phyloP scores from a whole-genome alignment of 2,797 vertebrate species.

The Enoplosus armatus region DNA sequence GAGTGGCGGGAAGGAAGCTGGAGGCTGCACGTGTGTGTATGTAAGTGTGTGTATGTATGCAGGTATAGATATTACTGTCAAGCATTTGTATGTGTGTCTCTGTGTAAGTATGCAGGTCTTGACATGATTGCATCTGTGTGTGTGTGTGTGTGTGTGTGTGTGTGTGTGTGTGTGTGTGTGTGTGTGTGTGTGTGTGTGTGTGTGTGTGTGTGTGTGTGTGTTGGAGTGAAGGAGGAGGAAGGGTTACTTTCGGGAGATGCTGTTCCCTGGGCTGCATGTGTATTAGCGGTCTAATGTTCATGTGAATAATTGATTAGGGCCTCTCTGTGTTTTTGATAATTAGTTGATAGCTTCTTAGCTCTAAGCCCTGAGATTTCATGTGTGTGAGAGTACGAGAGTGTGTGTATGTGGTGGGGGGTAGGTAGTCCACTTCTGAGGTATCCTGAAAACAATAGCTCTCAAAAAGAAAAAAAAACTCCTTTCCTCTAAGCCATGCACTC shows the following conservation, averaged over 20 bases:
- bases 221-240: constrained; percentile 59
- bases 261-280: constrained; percentile 87
- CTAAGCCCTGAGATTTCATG: constrained; percentile 87
- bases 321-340: constrained; percentile 92
- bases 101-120: constrained; percentile 48
- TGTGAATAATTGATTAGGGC: constrained; percentile 97
- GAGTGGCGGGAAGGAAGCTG: constrained; percentile 38
- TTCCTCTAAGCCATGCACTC: constrained; percentile 67
- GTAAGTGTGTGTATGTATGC: constrained; percentile 13
- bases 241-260: constrained; percentile 88
- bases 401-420: constrained; percentile 32
- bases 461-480: constrained; percentile 41
- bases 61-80: constrained; percentile 40
- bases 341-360: constrained; percentile 92
- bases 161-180: constrained; percentile 39
- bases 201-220: constrained; percentile 39
- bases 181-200: constrained; percentile 19
- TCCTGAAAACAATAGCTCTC: constrained; percentile 70
- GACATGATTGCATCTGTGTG: constrained; percentile 29
- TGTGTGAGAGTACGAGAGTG: constrained; percentile 47
- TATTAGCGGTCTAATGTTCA: constrained; percentile 93
- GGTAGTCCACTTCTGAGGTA: constrained; percentile 60
- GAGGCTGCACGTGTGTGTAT: constrained; percentile 7
- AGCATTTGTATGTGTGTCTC: constrained; percentile 35
- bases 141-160: constrained; percentile 25